phyloP scores from a whole-genome alignment of 2,888 invertebrate species.

The Melinaea menophilus region DNA sequence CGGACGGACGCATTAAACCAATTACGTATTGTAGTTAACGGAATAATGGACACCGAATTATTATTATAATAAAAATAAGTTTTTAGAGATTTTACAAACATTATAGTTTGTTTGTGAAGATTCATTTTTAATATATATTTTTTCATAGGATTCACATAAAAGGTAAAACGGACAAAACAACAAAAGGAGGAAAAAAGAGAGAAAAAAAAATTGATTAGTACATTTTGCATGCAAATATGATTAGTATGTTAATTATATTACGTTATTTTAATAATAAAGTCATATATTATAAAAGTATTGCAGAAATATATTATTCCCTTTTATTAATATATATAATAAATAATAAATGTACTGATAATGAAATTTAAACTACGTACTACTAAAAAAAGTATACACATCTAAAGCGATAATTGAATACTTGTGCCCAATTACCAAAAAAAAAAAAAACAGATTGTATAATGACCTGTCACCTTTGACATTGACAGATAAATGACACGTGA shows the following conservation, averaged over 20 bases:
- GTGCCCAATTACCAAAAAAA: neutral
- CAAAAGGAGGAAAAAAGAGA: conserved; percentile 46
- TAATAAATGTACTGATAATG: too few species aligned
- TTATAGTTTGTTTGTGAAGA: neutral
- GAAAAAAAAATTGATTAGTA: conserved; percentile 53
- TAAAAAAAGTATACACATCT: neutral
- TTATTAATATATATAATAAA: too few species aligned
- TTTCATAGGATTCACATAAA: conserved; percentile 20
- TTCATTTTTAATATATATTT: neutral
- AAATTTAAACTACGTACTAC: too few species aligned
- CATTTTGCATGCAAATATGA: conserved; percentile 26
- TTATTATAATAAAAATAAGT: conserved; percentile 3
- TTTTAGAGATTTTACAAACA: too few species aligned
- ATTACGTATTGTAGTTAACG: conserved; percentile 59
- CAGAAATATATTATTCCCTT: too few species aligned
- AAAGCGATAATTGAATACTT: neutral
- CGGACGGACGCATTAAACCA: conserved; percentile 56
- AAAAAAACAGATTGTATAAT: neutral
- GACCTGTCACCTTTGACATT: conserved; percentile 26
- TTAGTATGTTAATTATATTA: conserved; percentile 17
- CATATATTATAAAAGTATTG: neutral
- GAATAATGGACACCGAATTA: conserved; percentile 34
- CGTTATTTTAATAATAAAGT: too few species aligned
- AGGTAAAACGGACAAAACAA: conserved; percentile 41
- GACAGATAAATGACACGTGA: neutral